Conservation (phyloP, 1,140 invertebrate genomes). For the Zaprionus nigranus region DNA sequence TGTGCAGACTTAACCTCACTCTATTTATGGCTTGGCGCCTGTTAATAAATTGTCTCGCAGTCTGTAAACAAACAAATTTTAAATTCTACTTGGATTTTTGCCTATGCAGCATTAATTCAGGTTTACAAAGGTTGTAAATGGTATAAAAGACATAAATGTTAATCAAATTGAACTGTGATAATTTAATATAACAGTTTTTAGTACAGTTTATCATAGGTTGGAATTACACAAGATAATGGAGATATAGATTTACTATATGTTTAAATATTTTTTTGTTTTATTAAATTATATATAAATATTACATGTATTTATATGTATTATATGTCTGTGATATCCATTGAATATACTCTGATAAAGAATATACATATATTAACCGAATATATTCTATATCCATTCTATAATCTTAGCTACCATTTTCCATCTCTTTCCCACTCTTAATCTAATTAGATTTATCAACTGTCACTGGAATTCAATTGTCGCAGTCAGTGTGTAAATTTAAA, state of each 20-base stretch:
- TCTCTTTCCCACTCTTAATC: background rate
- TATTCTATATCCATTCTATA: background rate
- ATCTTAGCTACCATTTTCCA: background rate
- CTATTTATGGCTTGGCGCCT: background rate
- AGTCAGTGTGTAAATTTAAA: background rate
- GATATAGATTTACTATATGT: no score
- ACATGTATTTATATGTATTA: no score
- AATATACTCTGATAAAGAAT: no score
- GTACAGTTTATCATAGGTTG: no score
- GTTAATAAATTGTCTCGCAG: background rate
- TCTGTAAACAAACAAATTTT: background rate
- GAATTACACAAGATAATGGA: no score
- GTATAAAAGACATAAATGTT: background rate
- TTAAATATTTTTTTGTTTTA: no score
- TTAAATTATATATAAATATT: no score
- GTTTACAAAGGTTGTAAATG: background rate
- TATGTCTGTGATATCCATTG: no score
- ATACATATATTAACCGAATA: no score
- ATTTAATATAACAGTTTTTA: background rate
- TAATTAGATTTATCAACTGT: background rate
- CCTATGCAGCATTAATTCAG: background rate
- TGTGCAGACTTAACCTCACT: constrained; percentile 7
- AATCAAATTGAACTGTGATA: background rate
- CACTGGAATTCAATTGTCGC: background rate
- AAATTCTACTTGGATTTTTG: background rate